phyloP scores from a whole-genome alignment of 2,113 vertebrate species.

The Irena cyanogastra region DNA sequence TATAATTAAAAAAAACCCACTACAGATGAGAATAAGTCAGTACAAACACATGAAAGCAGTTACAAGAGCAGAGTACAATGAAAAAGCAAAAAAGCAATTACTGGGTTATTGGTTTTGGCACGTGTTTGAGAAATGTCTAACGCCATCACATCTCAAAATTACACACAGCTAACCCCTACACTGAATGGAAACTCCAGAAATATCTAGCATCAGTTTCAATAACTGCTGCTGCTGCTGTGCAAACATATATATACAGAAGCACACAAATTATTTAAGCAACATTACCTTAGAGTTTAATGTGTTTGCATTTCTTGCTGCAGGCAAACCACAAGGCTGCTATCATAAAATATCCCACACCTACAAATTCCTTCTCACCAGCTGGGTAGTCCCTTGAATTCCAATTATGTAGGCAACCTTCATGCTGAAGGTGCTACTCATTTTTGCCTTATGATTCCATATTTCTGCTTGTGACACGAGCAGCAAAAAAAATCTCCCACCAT shows the following conservation, averaged over 20 bases:
- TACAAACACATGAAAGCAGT: neutral
- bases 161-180: neutral
- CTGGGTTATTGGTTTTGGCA: neutral
- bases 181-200: neutral
- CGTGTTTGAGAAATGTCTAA: neutral
- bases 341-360: neutral
- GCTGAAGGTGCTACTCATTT: neutral
- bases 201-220: neutral
- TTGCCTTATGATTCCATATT: neutral
- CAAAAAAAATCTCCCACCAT: neutral
- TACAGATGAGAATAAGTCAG: neutral
- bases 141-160: neutral
- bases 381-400: neutral
- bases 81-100: conserved; percentile 21
- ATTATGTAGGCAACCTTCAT: neutral
- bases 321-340: neutral
- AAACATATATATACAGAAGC: neutral
- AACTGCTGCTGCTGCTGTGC: neutral
- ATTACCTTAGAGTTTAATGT: neutral
- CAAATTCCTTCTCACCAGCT: neutral
- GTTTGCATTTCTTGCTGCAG: neutral
- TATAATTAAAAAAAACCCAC: neutral
- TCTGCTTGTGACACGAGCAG: neutral
- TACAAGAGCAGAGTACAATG: neutral
- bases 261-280: conserved; percentile 18